Conservation (phyloP, 2,797 vertebrate species). For the Platalea minor region DNA sequence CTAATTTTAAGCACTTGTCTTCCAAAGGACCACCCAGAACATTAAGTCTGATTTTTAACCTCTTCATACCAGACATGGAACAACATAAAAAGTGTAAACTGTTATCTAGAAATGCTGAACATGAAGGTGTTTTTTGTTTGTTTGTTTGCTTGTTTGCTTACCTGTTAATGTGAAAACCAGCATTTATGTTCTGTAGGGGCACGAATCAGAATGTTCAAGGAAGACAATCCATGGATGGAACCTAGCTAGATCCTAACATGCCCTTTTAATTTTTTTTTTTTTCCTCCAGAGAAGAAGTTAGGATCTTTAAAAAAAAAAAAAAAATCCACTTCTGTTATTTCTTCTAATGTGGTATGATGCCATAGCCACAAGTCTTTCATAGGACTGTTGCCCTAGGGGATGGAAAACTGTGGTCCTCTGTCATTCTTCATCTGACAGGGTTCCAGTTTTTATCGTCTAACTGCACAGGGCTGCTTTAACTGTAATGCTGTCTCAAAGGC, state of each 20-base stretch:
- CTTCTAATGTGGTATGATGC: background rate
- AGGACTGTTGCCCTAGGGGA: background rate
- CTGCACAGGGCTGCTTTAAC: background rate
- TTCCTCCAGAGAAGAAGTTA: background rate
- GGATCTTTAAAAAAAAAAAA: background rate
- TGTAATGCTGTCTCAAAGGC: background rate
- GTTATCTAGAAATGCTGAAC: background rate
- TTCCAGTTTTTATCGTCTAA: background rate
- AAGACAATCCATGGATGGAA: background rate
- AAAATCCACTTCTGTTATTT: background rate
- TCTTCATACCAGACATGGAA: background rate
- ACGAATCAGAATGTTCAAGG: background rate
- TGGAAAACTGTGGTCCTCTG: background rate
- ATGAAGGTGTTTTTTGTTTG: background rate
- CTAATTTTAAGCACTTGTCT: background rate
- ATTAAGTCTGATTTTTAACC: background rate
- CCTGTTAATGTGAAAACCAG: background rate
- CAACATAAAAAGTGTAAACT: background rate
- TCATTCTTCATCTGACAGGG: background rate
- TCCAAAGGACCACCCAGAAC: background rate
- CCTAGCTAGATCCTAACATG: background rate
- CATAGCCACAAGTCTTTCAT: background rate
- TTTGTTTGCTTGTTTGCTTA: background rate
- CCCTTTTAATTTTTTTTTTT: background rate
- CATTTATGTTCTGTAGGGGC: background rate